Evolutionary conservation across 2,888 invertebrate genomes (phyloP), one percentile per base, ranked within the genome.

Genomic region (Pyrochroa serraticornis): DNA sequence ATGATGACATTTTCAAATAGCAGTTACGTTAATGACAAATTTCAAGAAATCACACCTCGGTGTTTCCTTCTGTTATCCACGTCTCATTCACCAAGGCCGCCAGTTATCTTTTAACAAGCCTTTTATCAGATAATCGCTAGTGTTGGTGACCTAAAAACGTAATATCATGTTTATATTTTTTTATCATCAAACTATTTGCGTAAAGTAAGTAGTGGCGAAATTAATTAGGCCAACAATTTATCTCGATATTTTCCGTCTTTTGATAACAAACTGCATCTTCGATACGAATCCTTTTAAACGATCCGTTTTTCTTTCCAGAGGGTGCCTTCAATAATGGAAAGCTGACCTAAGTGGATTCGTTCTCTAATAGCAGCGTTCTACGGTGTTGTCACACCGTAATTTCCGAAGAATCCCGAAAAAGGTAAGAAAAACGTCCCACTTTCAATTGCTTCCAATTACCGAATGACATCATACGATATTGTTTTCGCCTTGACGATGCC

Each of bases 291-390:
- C 22, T 5, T 51, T 51, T 43, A 35, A 36, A n/a, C 37, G 38
- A 38, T 37, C 7, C 31, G 22, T 48, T 9, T 10, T 22, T 36
- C 12, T 13, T 55, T 55, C 14, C 48, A 55, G n/a, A n/a, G 54
- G 54, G 54, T 55, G 54, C 43, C 54, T 48, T 55, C 42, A 42
- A 55, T 55, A 47, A 65, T 65, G 64, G 62, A 59, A 64, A 67
- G 65, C 64, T 67, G 67, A 67, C 67, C 65, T 60, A 60, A 59
- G 60, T 56, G 58, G 62, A 59, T 45, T 41, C 42, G 49, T 55
- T 49, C 42, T 56, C 50, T 56, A 58, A 59, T 22, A 22, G 22
- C 22, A 22, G 22, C 22, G 22, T 22, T 3, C 5, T 22, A n/a
- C 22, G 22, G 22, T 22, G 22, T 22, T 22, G 22, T 5, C 13